Base-by-base conservation (phyloP, 92 coral and sea anemone species). In the Siderastrea radians region DNA sequence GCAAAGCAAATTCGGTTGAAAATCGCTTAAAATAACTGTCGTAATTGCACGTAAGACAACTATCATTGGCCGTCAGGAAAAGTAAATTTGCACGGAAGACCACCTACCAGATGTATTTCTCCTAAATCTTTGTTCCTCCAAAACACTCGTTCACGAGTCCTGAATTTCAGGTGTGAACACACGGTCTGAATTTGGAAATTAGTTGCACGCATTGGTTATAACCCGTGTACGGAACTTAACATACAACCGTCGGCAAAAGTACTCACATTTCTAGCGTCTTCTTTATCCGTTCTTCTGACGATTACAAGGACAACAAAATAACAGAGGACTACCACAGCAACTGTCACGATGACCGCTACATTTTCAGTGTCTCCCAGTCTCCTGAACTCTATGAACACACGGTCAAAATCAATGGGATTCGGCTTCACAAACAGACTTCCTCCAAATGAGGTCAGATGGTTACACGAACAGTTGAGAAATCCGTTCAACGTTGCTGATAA, bases 321-420 rank as follows among this genome's bases (percentile, higher is more conserved):
- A n/a, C 55, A 50, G 12, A 82, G 52, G 54, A 89, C 2, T 9
- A 77, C 84, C 5, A 72, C 88, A 2, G 78, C 50, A 17, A 83
- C 76, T 6, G 92, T 89, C 38, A 76, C 84, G 72, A 89, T 51
- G 46, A 89, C 92, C 2, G 88, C 80, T 16, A 83, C 87, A 57
- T 89, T 89, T 46, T 88, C 89, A 66, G 84, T 83, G n/a, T 89
- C 84, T 0, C 57, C 84, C 9, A 83, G 74, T 51, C 57, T 49
- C 47, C 69, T 74, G 78, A 89, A 55, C 60, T 89, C 92, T 14
- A 89, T 54, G 44, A 89, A 8, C 54, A 89, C 89, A 44, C 53
- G 74, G 68, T 87, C 91, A 44, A 87, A 87, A 46, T 87, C 91
- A 68, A 87, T 87, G 15, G 91, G 91, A 87, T 87, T 87, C 14